Evolutionary conservation across 2,888 invertebrate species (phyloP), one percentile per base, ranked within the genome.

Genomic region (Hermaeophaga mercurialis): DNA sequence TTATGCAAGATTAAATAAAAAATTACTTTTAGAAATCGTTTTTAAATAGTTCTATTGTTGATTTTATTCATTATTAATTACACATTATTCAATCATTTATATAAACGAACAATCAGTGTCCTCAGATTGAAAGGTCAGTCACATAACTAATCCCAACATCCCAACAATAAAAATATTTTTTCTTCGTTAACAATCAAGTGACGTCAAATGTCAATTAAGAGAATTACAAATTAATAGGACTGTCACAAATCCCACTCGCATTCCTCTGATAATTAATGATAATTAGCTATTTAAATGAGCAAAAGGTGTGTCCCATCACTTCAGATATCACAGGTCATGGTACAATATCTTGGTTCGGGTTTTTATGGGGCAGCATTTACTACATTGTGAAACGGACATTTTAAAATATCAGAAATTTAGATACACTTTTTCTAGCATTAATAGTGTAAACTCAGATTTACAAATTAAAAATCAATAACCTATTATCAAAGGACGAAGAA

Each of bases 61-160:
- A n/a, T 22, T 22, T 5, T 22, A 22, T 22, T 6, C 3, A 22
- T 22, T 22, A 22, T 22, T 22, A 22, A 22, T 22, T 22, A 22
- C 6, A 22, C 6, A 22, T 22, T 22, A 22, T 66, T 66, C 67
- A 65, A 63, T 64, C 61, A 67, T 66, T 66, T 59, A 65, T 65
- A 66, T 64, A 64, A 68, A 68, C 66, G 64, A 69, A 62, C 66
- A 69, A 69, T 69, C 67, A 69, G 66, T 64, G 66, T 64, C 64
- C 60, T 62, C 63, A 66, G 61, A 62, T 59, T 64, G 61, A 66
- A 66, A 68, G 68, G 69, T 69, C 69, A 66, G 67, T 67, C 67
- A 66, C 67, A 66, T 59, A 59, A 57, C 58, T 19, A 41, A 43
- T 57, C 49, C 59, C 63, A 66, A 66, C 65, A 43, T 57, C 49